Base-by-base conservation (phyloP, 2,113 vertebrate species). In the Chlamydotis undulata region DNA sequence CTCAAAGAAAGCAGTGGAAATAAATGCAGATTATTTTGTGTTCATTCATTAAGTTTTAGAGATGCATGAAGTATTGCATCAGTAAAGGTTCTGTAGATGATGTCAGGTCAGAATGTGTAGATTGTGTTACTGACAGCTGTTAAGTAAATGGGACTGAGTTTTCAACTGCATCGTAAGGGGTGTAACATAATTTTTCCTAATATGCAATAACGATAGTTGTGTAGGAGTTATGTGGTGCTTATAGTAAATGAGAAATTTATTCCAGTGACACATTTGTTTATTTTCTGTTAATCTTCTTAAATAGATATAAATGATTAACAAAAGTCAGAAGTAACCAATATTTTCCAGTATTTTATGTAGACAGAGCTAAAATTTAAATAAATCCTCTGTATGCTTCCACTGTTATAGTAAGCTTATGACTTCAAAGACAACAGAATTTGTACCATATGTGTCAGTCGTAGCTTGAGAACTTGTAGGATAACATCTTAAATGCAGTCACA, bases 341-440 rank as follows among this genome's bases (percentile, higher is more conserved):
- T 76, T 84, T 95, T 74, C 73, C 69, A 74, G 45, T 12, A 35
- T 56, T 83, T 83, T 78, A 21, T 78, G n/a, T 33, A 87, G 60
- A 19, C 39, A 55, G 35, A 78, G 43, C 17, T 61, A 33, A 83
- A 89, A 75, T 41, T n/a, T 24, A 67, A 52, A 29, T 56, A 64
- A 89, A 53, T 56, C 53, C 5, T 82, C 73, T 52, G 9, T 89
- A 21, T 37, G 28, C 69, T 91, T 91, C 86, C 52, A 83, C 52
- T 81, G 69, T 83, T 71, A 17, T 4, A 82, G 92, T 45, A 57
- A 90, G 47, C 55, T 91, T 63, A 31, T 52, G 76, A 83, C 60
- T 91, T 93, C 85, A 90, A 90, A 87, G 81, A 25, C 70, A 86
- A 65, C 68, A 78, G 76, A 90, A 65, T 89, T 94, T 83, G 83